Evolutionary conservation across 2,113 vertebrate genomes (phyloP).

Genomic region (Neoarius graeffei): DNA sequence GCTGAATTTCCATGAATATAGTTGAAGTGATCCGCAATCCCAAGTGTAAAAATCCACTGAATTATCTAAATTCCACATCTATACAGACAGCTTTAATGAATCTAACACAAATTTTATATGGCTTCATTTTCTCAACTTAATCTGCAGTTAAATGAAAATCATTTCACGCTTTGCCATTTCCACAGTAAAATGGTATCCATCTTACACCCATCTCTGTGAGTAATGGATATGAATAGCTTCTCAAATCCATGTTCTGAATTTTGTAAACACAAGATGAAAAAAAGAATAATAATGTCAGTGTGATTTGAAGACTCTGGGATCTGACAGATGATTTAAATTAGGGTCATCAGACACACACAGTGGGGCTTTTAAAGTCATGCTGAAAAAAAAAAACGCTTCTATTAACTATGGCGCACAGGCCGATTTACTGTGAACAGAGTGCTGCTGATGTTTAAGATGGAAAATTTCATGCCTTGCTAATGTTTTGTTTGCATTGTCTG

Average conservation of each 20-base stretch:
- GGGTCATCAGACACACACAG: conserved; percentile 24
- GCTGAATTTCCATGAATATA: not conserved
- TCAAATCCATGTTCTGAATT: not conserved
- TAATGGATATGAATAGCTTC: conserved; percentile 4
- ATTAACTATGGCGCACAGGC: conserved; percentile 23
- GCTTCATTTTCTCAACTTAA: not conserved
- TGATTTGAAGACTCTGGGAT: conserved; percentile 6
- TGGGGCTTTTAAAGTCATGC: not conserved
- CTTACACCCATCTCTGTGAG: not conserved
- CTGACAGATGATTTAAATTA: conserved; percentile 11
- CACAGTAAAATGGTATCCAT: not conserved
- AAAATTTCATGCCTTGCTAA: conserved; percentile 42
- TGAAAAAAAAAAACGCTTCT: conserved; percentile 11
- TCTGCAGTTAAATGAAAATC: not conserved
- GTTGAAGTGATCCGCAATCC: not conserved
- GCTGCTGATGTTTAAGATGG: conserved; percentile 30
- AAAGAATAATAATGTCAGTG: not conserved
- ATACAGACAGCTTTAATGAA: not conserved
- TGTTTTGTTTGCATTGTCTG: conserved; percentile 38
- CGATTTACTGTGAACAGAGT: conserved; percentile 1
- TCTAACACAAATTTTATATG: not conserved
- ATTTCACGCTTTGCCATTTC: conserved; percentile 4
- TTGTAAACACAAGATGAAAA: not conserved
- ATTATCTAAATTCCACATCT: not conserved
- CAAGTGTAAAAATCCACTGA: not conserved